phyloP scores from a whole-genome alignment of 2,888 invertebrate genomes.

The Acanthococcus lagerstroemiae region DNA sequence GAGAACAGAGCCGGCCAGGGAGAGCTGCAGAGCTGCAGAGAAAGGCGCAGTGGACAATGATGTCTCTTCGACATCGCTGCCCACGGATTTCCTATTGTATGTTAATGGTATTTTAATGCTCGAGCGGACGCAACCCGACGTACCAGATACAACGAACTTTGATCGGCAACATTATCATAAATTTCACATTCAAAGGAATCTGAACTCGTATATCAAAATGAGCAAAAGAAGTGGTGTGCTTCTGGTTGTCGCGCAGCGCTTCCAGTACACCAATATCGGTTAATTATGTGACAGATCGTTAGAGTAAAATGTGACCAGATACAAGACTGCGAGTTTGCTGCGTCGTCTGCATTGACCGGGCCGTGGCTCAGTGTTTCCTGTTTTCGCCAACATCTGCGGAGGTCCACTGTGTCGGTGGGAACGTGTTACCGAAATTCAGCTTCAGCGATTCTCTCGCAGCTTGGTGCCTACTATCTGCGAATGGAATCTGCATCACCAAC shows the following conservation, averaged over 20 bases:
- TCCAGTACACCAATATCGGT: neutral
- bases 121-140: constrained; percentile 17
- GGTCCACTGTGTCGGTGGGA: too few relatives aligned
- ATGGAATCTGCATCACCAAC: too few relatives aligned
- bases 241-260: too few relatives aligned
- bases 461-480: too few relatives aligned
- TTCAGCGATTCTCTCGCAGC: too few relatives aligned
- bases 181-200: constrained; percentile 24
- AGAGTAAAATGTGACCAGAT: too few relatives aligned
- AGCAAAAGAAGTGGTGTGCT: neutral
- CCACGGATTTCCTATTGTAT: constrained; percentile 27
- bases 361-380: too few relatives aligned
- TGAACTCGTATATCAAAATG: neutral
- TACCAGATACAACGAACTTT: constrained; percentile 23
- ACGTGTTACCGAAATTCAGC: too few relatives aligned
- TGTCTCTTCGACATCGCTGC: constrained; percentile 28
- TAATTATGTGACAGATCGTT: neutral
- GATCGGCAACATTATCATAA: constrained; percentile 30
- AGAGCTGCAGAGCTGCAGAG: neutral
- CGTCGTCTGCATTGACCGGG: too few relatives aligned
- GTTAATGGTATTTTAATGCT: constrained; percentile 29
- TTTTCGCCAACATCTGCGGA: too few relatives aligned
- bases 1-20: neutral
- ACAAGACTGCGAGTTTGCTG: too few relatives aligned
- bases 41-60: constrained; percentile 19